Evolutionary conservation across 2,888 invertebrate genomes (phyloP).

Genomic region (Lasioglossum figueresi): DNA sequence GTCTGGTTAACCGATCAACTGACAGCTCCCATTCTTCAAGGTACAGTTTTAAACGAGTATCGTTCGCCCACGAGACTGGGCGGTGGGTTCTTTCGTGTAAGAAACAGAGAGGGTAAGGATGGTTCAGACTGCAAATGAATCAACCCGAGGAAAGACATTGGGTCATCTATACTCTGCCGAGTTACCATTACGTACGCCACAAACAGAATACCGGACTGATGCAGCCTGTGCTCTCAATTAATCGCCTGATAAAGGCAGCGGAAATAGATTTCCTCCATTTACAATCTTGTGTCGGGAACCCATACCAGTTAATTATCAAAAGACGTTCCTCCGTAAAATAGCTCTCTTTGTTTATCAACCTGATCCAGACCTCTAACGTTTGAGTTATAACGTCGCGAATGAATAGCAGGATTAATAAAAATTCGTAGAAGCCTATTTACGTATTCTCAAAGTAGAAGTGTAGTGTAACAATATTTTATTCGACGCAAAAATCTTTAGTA

Average conservation of each 20-base stretch:
- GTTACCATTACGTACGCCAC: conserved; percentile 77
- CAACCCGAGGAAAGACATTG: conserved; percentile 69
- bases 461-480: too few relatives aligned
- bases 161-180: conserved; percentile 76
- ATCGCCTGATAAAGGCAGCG: conserved; percentile 61
- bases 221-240: conserved; percentile 77
- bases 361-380: not conserved
- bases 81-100: conserved; percentile 39
- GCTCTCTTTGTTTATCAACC: not conserved
- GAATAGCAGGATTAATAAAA: not conserved
- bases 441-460: too few relatives aligned
- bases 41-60: conserved; percentile 62
- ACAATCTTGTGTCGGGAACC: conserved; percentile 27
- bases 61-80: conserved; percentile 62
- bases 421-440: too few relatives aligned
- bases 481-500: too few relatives aligned
- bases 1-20: not conserved
- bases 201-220: conserved; percentile 71
- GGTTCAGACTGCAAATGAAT: conserved; percentile 78
- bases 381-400: not conserved
- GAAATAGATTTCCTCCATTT: conserved; percentile 47
- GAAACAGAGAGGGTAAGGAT: conserved; percentile 39
- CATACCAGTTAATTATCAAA: conserved; percentile 19
- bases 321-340: not conserved
- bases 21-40: conserved; percentile 74